These are phyloP conservation scores for Tiphia femorata DNA, from an alignment of 2,888 invertebrate species.

Conservation along the genomic window DNA sequence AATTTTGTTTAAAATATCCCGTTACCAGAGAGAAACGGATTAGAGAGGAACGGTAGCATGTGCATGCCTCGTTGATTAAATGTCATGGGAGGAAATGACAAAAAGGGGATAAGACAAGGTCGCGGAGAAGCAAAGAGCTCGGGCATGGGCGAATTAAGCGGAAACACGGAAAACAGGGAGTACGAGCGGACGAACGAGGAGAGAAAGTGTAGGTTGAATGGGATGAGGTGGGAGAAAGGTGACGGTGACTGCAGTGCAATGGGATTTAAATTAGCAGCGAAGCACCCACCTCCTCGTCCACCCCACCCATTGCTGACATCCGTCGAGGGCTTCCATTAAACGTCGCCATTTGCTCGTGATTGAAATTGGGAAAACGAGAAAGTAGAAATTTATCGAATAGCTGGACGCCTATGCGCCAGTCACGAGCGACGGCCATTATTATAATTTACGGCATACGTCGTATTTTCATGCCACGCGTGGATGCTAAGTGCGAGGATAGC, in stretches of 20 bases:
- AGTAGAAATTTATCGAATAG: background rate
- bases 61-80: too few species aligned
- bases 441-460: too few species aligned
- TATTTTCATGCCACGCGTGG: too few species aligned
- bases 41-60: too few species aligned
- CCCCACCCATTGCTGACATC: too few species aligned
- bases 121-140: background rate
- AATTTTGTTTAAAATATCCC: too few species aligned
- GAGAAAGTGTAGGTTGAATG: constrained; percentile 2
- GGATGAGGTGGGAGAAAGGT: constrained; percentile 17
- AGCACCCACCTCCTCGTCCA: constrained; percentile 40
- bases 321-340: constrained; percentile 65
- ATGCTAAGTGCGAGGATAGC: too few species aligned
- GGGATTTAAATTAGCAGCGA: constrained; percentile 64
- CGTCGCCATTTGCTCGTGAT: constrained; percentile 54
- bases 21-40: too few species aligned
- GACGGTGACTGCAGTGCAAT: constrained; percentile 51
- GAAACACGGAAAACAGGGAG: constrained; percentile 17
- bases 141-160: constrained; percentile 7
- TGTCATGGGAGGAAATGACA: background rate
- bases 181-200: background rate
- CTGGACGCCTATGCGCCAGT: too few species aligned
- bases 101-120: background rate
- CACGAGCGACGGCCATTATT: too few species aligned
- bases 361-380: constrained; percentile 25